Evolutionary conservation across 2,113 vertebrate genomes (phyloP).

Genomic region (Dermatemys mawii): DNA sequence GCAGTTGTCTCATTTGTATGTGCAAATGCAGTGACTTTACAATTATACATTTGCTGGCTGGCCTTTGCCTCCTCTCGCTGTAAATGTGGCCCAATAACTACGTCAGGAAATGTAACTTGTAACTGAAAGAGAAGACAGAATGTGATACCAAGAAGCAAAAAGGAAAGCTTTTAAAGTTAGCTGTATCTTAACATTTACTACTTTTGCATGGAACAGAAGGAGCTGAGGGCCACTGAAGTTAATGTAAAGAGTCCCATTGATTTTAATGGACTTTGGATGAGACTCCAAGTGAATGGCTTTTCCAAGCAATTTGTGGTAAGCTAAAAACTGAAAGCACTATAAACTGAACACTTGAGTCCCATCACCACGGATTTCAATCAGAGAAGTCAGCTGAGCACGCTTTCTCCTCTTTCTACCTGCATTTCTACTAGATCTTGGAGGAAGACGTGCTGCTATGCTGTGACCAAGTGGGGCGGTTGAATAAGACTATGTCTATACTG

Average conservation of each 20-base stretch:
- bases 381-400: neutral
- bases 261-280: neutral
- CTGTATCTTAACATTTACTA: neutral
- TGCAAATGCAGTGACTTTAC: neutral
- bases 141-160: neutral
- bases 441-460: neutral
- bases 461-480: neutral
- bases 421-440: neutral
- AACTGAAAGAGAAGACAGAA: neutral
- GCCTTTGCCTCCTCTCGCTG: neutral
- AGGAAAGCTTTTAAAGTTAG: neutral
- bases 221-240: neutral
- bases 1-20: neutral
- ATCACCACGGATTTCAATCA: neutral
- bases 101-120: neutral
- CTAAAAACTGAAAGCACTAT: neutral
- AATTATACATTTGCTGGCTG: neutral
- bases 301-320: neutral
- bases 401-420: neutral
- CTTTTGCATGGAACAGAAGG: neutral
- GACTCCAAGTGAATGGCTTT: neutral
- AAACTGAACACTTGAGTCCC: neutral
- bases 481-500: too few relatives aligned
- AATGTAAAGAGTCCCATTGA: neutral
- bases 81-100: neutral